A percentile compares a stretch with the other conserved stretches of the same genome.
Conservation (phyloP, 2,888 invertebrate genomes). For the Leptodirus hochenwartii region DNA sequence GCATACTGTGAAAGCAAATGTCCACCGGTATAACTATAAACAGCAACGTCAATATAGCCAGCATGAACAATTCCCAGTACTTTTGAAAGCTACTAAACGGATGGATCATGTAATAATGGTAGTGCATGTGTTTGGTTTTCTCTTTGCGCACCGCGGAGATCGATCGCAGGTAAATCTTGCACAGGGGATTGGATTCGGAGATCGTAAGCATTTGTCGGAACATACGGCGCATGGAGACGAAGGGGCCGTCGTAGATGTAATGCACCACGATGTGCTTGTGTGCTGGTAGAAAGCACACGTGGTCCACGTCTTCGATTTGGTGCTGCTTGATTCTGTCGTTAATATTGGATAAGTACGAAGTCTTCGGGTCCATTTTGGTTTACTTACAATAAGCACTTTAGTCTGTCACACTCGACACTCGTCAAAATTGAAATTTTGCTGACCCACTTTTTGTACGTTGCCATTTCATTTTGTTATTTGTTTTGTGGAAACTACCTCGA, state of each 20-base stretch:
- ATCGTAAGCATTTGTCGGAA: conserved; percentile 13
- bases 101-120: conserved; percentile 14
- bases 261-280: conserved; percentile 12
- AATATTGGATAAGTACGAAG: no score
- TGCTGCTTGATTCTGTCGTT: no score
- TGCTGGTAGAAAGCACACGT: conserved; percentile 11
- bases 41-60: no score
- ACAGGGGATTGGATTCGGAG: conserved; percentile 12
- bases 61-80: no score
- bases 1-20: not conserved
- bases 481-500: no score
- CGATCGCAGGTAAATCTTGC: conserved; percentile 13
- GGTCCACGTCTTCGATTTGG: conserved; percentile 7
- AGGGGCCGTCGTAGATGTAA: conserved; percentile 15
- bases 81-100: conserved; percentile 12
- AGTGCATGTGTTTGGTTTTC: conserved; percentile 11
- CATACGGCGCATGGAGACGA: conserved; percentile 12
- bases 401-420: no score
- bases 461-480: no score
- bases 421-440: no score
- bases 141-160: conserved; percentile 12
- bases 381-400: no score
- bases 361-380: no score
- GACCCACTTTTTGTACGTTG: no score
- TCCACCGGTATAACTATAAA: no score